Evolutionary conservation across 2,797 vertebrate genomes (phyloP).

Genomic region (Acanthiza pusilla): DNA sequence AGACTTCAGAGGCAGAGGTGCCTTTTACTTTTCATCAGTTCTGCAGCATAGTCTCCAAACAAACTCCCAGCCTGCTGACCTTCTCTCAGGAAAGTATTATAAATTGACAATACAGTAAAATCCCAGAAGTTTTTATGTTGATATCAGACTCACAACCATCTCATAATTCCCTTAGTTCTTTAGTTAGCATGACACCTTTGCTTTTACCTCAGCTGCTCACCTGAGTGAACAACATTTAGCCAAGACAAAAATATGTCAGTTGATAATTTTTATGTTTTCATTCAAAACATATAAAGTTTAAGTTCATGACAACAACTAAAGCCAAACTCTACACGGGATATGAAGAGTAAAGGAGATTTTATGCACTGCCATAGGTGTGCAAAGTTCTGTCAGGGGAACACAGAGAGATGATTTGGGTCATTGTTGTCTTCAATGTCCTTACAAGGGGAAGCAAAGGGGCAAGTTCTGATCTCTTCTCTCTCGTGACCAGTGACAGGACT

Average conservation of each 20-base stretch:
- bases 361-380: neutral
- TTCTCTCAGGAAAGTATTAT: neutral
- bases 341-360: neutral
- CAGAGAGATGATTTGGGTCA: neutral
- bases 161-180: neutral
- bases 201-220: neutral
- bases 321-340: neutral
- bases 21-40: neutral
- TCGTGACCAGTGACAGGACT: neutral
- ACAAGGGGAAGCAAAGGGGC: rapidly evolving
- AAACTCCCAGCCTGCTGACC: neutral
- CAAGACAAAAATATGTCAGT: neutral
- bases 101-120: conserved; percentile 34
- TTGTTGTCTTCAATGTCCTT: no score
- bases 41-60: neutral
- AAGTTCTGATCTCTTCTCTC: neutral
- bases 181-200: neutral
- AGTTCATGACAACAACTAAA: neutral
- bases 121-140: conserved; percentile 3
- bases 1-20: neutral
- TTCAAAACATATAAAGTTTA: neutral
- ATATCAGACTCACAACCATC: neutral
- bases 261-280: neutral
- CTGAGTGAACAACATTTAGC: neutral
- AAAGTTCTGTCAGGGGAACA: neutral